Percentiles rank a stretch among this genome's conserved stretches.
These are phyloP conservation scores for Anguilla rostrata DNA, from an alignment of 2,113 vertebrate species.

Conservation along the genomic window DNA sequence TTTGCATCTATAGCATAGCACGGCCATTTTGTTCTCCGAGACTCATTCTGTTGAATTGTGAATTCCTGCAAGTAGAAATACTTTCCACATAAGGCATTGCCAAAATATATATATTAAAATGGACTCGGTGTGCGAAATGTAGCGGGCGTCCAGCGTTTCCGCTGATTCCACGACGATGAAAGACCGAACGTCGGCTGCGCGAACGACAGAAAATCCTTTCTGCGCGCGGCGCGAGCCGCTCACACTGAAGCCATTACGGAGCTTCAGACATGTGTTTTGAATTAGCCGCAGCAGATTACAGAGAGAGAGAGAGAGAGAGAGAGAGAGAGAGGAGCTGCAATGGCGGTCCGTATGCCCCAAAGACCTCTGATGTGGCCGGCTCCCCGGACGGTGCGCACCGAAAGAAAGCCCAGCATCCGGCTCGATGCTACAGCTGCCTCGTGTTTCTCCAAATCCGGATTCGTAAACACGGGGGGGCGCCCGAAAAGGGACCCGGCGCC, in stretches of 20 bases:
- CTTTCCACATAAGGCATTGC: not conserved
- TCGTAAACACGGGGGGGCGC: constrained; percentile 25
- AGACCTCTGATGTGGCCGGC: constrained; percentile 57
- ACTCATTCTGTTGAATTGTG: not conserved
- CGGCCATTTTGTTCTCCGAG: not conserved
- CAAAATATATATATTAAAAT: not conserved
- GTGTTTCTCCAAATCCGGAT: constrained; percentile 30
- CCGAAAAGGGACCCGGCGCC: not conserved
- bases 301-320: constrained; percentile 54
- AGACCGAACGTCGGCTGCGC: not conserved
- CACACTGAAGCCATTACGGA: constrained; percentile 63
- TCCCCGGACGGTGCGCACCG: constrained; percentile 54
- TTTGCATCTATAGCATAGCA: not conserved
- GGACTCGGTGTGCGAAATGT: not conserved
- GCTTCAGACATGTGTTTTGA: constrained; percentile 61
- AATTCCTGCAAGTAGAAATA: not conserved
- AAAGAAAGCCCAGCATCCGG: constrained; percentile 44
- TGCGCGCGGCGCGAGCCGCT: not conserved
- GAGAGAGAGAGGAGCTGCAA: constrained; percentile 48
- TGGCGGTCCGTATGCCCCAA: constrained; percentile 50
- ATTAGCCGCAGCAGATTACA: constrained; percentile 65
- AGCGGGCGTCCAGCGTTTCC: not conserved
- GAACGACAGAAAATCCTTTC: not conserved
- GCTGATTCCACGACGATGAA: not conserved
- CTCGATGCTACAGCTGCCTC: constrained; percentile 37